Conservation (phyloP, 2,888 invertebrate species). For the Orchestes rusci region DNA sequence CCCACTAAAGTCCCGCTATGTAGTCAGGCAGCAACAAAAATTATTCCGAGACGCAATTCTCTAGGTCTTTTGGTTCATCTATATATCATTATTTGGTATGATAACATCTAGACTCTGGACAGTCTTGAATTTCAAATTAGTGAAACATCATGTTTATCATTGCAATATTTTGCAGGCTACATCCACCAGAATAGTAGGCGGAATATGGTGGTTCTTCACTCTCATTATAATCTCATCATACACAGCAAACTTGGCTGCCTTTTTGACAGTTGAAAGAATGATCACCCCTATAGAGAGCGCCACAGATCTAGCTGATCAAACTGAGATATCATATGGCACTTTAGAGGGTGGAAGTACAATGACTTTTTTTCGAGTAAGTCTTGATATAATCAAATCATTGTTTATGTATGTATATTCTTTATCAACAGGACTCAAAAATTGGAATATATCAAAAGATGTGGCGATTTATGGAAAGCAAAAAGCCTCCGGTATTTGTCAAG, state of each 20-base stretch:
- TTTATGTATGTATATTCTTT: slow-evolving; percentile 1
- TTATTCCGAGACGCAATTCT: no score
- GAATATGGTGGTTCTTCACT: slow-evolving; percentile 99
- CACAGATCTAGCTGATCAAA: slow-evolving; percentile 91
- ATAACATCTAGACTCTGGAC: no score
- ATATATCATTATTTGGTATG: no score
- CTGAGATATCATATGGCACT: slow-evolving; percentile 88
- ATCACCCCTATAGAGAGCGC: slow-evolving; percentile 93
- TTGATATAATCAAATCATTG: neutral
- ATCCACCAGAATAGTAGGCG: slow-evolving; percentile 91
- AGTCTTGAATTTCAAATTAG: no score
- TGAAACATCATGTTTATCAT: no score
- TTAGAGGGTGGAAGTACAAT: slow-evolving; percentile 91
- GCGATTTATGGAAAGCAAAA: slow-evolving; percentile 81
- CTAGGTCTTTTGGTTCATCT: no score
- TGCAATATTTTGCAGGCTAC: slow-evolving; percentile 64
- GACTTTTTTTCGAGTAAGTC: slow-evolving; percentile 86
- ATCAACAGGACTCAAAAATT: slow-evolving; percentile 67
- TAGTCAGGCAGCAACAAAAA: no score
- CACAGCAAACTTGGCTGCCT: slow-evolving; percentile 96
- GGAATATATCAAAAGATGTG: slow-evolving; percentile 85
- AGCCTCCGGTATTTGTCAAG: slow-evolving; percentile 77
- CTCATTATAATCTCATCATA: slow-evolving; percentile 97
- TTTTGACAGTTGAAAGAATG: slow-evolving; percentile 94
- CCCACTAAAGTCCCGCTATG: no score